A percentile compares a stretch with the other conserved stretches of the same genome.
Evolutionary conservation across 1,140 invertebrate genomes (phyloP).

Genomic region (Drosophila punjabiensis): DNA sequence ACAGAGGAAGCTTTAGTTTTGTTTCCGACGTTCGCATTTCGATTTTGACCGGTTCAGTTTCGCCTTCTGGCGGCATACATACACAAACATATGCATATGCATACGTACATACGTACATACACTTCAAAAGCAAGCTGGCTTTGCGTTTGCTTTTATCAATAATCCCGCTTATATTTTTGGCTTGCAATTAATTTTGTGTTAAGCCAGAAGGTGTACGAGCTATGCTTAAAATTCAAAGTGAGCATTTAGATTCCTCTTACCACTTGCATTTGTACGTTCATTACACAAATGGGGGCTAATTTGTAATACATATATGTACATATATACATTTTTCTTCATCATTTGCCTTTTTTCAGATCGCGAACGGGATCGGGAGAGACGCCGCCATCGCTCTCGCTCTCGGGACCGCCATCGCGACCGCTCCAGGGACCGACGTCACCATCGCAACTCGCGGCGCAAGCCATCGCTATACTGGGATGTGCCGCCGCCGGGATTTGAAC

Average conservation of each 20-base stretch:
- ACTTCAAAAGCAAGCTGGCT: slow-evolving; percentile 2
- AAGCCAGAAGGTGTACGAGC: neutral
- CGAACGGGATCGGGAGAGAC: slow-evolving; percentile 68
- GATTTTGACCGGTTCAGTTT: slow-evolving; percentile 21
- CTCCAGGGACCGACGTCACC: slow-evolving; percentile 69
- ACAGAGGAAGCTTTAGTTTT: neutral
- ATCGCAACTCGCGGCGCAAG: slow-evolving; percentile 89
- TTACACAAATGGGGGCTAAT: neutral
- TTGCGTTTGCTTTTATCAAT: slow-evolving; percentile 1
- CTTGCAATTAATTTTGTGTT: neutral
- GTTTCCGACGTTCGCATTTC: slow-evolving; percentile 2
- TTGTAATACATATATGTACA: neutral
- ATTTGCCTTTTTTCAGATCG: slow-evolving; percentile 45
- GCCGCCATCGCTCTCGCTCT: slow-evolving; percentile 74
- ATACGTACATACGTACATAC: slow-evolving; percentile 40
- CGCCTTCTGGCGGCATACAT: slow-evolving; percentile 11
- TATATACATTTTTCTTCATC: neutral
- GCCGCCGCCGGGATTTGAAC: slow-evolving; percentile 98
- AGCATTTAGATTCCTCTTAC: neutral
- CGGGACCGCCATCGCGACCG: slow-evolving; percentile 70
- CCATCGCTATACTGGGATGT: slow-evolving; percentile 99
- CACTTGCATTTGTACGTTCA: neutral
- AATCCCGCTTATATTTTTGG: neutral
- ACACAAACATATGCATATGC: slow-evolving; percentile 21
- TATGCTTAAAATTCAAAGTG: neutral